Conservation (phyloP, 2,888 invertebrate genomes). For the Itoplectis maculator region DNA sequence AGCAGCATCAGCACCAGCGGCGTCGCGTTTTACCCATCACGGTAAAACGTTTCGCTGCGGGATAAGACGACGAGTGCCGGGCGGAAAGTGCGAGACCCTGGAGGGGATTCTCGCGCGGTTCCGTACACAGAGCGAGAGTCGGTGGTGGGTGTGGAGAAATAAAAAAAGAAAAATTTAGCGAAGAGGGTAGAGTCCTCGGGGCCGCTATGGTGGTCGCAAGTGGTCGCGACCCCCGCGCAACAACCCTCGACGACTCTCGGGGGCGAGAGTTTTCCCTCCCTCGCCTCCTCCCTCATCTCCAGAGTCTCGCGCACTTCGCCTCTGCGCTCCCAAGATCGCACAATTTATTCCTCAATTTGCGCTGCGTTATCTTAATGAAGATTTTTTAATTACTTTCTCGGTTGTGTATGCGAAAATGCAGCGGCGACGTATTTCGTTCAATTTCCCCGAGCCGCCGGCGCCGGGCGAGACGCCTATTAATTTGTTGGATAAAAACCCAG, state of each 20-base stretch:
- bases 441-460: slow-evolving; percentile 51
- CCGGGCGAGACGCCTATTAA: slow-evolving; percentile 46
- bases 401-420: slow-evolving; percentile 57
- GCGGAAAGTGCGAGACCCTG: slow-evolving; percentile 38
- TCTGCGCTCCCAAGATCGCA: slow-evolving; percentile 31
- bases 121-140: too few species aligned
- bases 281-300: slow-evolving; percentile 37
- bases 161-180: slow-evolving; percentile 37
- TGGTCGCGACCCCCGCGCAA: slow-evolving; percentile 62
- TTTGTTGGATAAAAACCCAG: slow-evolving; percentile 39
- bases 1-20: neutral
- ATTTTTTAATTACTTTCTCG: slow-evolving; percentile 77
- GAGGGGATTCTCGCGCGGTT: slow-evolving; percentile 52
- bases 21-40: slow-evolving; percentile 33
- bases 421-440: slow-evolving; percentile 45
- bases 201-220: slow-evolving; percentile 46
- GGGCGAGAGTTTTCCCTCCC: slow-evolving; percentile 23
- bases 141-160: slow-evolving; percentile 26
- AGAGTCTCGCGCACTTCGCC: slow-evolving; percentile 38
- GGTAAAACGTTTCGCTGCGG: slow-evolving; percentile 62
- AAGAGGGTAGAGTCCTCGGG: slow-evolving; percentile 53
- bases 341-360: slow-evolving; percentile 79
- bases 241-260: slow-evolving; percentile 43
- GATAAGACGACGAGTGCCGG: slow-evolving; percentile 47
- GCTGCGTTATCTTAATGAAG: slow-evolving; percentile 76